A percentile compares a stretch with the other conserved stretches of the same genome.
Evolutionary conservation across 2,797 vertebrate genomes (phyloP).

Genomic region (Rhinichthys osculus): DNA sequence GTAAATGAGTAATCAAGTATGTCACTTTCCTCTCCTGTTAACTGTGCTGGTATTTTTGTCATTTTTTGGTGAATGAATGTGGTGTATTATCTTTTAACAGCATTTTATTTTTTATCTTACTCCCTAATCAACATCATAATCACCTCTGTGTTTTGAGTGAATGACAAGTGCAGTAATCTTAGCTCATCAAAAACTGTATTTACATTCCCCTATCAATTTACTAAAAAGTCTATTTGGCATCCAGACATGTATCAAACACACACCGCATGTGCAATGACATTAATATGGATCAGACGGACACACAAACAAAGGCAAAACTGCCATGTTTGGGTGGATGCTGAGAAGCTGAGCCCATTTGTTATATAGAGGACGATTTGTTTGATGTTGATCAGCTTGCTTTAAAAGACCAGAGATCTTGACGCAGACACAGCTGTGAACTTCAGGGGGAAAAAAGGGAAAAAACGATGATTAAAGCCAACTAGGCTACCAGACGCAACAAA

Average conservation of each 20-base stretch:
- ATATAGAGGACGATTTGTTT: constrained; percentile 44
- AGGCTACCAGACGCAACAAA: constrained; percentile 43
- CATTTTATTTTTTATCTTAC: neutral
- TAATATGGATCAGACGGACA: constrained; percentile 40
- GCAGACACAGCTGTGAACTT: constrained; percentile 51
- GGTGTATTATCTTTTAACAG: neutral
- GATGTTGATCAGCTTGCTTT: constrained; percentile 56
- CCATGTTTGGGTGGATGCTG: constrained; percentile 16
- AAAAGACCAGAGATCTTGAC: constrained; percentile 39
- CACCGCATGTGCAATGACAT: constrained; percentile 35
- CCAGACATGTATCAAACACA: neutral
- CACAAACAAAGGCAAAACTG: constrained; percentile 21
- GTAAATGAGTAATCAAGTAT: neutral
- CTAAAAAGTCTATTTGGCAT: constrained; percentile 26
- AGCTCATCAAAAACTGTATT: constrained; percentile 25
- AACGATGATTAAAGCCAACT: constrained; percentile 61
- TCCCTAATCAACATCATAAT: neutral
- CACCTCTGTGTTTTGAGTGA: constrained; percentile 17
- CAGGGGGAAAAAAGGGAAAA: constrained; percentile 18
- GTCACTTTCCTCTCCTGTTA: constrained; percentile 13
- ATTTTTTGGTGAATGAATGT: constrained; percentile 25
- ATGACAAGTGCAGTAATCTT: constrained; percentile 32
- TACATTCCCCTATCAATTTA: constrained; percentile 16
- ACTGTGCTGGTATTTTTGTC: constrained; percentile 30
- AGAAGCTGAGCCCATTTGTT: constrained; percentile 34